phyloP scores from a whole-genome alignment of 2,797 vertebrate genomes.

The Anguilla anguilla region DNA sequence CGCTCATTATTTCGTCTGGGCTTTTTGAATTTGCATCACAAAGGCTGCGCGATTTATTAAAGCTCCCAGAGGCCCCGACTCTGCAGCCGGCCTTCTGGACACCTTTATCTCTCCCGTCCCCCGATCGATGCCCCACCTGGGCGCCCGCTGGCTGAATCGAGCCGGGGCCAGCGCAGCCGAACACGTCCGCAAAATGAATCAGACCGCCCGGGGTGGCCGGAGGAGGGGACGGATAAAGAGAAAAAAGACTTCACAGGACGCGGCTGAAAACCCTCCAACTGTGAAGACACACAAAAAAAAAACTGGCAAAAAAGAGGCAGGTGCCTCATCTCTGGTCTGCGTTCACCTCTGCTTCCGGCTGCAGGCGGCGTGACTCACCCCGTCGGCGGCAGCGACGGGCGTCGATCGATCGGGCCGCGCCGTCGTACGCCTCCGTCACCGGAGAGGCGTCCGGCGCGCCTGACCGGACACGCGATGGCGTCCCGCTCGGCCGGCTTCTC shows the following conservation, averaged over 20 bases:
- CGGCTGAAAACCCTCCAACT: slow-evolving; percentile 52
- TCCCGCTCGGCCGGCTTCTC: background rate
- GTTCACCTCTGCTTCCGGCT: slow-evolving; percentile 47
- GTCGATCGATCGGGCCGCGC: slow-evolving; percentile 44
- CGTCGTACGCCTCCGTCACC: slow-evolving; percentile 12
- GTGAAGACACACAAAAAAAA: slow-evolving; percentile 38
- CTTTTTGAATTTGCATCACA: background rate
- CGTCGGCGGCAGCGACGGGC: slow-evolving; percentile 39
- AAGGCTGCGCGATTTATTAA: slow-evolving; percentile 7
- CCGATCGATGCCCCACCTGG: background rate
- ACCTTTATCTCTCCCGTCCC: background rate
- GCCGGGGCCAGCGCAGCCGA: background rate
- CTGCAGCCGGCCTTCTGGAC: background rate
- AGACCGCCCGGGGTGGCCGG: slow-evolving; percentile 58
- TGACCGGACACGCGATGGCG: background rate
- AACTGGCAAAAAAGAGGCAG: slow-evolving; percentile 38
- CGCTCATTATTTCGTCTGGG: background rate
- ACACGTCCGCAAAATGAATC: slow-evolving; percentile 29
- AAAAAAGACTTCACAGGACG: slow-evolving; percentile 49
- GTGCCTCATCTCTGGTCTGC: slow-evolving; percentile 62
- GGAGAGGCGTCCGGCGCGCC: background rate
- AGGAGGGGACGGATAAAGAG: slow-evolving; percentile 23
- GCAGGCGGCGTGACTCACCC: slow-evolving; percentile 39
- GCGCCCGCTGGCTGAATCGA: background rate
- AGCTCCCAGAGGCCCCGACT: background rate